Base-by-base conservation (phyloP, 2,888 invertebrate genomes). In the Mythimna pallens region DNA sequence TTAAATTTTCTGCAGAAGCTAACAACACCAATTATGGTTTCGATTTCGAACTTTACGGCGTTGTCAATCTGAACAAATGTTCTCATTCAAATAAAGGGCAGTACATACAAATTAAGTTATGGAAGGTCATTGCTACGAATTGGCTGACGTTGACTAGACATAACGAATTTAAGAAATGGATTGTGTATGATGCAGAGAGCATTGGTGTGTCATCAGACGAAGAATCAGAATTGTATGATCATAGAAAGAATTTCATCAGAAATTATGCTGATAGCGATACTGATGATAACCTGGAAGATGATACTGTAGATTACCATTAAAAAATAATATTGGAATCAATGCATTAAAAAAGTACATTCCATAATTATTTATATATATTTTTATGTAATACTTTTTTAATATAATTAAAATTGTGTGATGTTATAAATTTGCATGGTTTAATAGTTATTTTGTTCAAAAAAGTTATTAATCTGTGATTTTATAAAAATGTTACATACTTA, bases 31-130 rank as follows among this genome's bases (percentile, higher is more conserved):
- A 84, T 20, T 96, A 96, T 66, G 92, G 87, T 3, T 95, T 96
- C 58, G 87, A 94, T 30, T 84, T 96, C 4, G 92, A 94, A 69
- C 72, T 96, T n/a, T 95, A 93, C 57, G 96, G 95, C 0, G 90
- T 92, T 1, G 84, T 96, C 2, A 84, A 93, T 65, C 71, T 73
- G 1, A 81, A 87, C 0, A 89, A 84, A 62, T 91, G 88, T 2
- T 79, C 65, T 0, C 95, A 96, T 78, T 81, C 86, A 0, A 92
- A 93, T 72, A 95, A 93, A 87, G 95, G 95, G 0, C 92, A 92
- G 8, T 94, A 95, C 55, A 91, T 96, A n/a, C 81, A 90, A 30
- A 89, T 96, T 0, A 92, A 88, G 40, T 67, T 96, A 10, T 65
- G 25, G 3, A 95, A 95, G 85, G 58, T 94, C 10, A 79, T 93